These are phyloP conservation scores for Podarcis raffonei DNA, from an alignment of 2,113 vertebrate genomes.

Conservation along the genomic window DNA sequence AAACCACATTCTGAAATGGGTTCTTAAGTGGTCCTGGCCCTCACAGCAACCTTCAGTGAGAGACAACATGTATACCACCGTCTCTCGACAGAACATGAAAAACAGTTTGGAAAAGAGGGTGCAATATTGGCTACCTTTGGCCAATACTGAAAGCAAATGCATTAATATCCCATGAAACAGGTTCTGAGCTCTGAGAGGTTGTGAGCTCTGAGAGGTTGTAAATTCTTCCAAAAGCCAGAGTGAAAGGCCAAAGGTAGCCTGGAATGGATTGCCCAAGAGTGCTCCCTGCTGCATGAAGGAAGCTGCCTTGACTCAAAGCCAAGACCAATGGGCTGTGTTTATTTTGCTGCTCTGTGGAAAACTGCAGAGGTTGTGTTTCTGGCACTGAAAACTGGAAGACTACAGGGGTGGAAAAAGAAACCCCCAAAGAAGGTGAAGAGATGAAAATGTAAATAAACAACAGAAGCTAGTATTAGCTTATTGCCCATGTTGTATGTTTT, in stretches of 20 bases:
- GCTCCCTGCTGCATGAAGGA: constrained; percentile 11
- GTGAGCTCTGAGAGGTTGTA: neutral
- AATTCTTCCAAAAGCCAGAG: neutral
- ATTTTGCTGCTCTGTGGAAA: constrained; percentile 12
- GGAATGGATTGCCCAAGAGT: constrained; percentile 16
- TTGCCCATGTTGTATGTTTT: constrained; percentile 49
- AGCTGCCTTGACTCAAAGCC: constrained; percentile 3
- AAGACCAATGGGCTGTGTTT: neutral
- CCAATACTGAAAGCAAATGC: neutral
- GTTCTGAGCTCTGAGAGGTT: neutral
- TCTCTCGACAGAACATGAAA: neutral
- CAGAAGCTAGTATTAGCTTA: constrained; percentile 62
- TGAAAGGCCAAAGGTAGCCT: neutral
- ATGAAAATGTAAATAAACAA: constrained; percentile 55
- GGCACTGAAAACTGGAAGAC: constrained; percentile 39
- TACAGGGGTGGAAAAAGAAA: neutral
- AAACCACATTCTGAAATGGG: neutral
- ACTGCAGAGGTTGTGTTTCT: constrained; percentile 19
- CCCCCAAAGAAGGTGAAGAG: constrained; percentile 19
- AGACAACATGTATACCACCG: neutral
- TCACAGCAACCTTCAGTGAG: neutral
- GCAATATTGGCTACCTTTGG: neutral
- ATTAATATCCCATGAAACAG: neutral
- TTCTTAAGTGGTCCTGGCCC: neutral
- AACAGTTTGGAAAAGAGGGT: neutral